Conservation (phyloP, 1,140 invertebrate species). For the Bicyclus anynana region DNA sequence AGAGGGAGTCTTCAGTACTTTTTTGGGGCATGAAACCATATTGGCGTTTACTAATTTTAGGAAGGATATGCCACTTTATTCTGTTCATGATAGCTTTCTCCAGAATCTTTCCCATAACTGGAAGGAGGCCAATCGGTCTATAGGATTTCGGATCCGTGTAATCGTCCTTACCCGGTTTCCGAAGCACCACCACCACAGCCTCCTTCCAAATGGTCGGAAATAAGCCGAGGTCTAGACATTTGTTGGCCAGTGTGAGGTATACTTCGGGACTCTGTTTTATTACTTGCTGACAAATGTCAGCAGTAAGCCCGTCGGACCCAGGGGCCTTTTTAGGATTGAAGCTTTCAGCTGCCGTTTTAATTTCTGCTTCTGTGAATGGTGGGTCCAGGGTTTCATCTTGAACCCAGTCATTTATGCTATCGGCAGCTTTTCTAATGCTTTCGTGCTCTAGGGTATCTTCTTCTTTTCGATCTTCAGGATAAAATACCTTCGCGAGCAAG, state of each 20-base stretch:
- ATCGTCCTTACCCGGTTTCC: conserved; percentile 10
- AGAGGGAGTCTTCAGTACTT: neutral
- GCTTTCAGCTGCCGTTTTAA: neutral
- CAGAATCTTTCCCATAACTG: conserved; percentile 3
- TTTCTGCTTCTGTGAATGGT: neutral
- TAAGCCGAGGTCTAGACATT: neutral
- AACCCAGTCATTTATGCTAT: neutral
- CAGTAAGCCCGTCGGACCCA: conserved; percentile 14
- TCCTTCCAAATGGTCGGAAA: conserved; percentile 24
- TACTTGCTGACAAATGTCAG: conserved; percentile 13
- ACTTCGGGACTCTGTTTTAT: neutral
- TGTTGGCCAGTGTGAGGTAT: conserved; percentile 1
- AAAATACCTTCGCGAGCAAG: conserved; percentile 25
- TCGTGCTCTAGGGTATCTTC: conserved; percentile 11
- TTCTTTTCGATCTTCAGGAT: conserved; percentile 6
- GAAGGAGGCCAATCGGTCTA: conserved; percentile 5
- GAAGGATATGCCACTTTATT: neutral
- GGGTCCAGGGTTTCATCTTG: neutral
- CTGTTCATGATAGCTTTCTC: conserved; percentile 1
- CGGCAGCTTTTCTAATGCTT: neutral
- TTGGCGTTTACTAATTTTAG: neutral
- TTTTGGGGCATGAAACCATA: conserved; percentile 6
- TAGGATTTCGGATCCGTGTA: conserved; percentile 11
- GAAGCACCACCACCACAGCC: conserved; percentile 5
- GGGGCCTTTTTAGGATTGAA: conserved; percentile 23